phyloP scores from a whole-genome alignment of 2,888 invertebrate species.

The Pinctada fucata region DNA sequence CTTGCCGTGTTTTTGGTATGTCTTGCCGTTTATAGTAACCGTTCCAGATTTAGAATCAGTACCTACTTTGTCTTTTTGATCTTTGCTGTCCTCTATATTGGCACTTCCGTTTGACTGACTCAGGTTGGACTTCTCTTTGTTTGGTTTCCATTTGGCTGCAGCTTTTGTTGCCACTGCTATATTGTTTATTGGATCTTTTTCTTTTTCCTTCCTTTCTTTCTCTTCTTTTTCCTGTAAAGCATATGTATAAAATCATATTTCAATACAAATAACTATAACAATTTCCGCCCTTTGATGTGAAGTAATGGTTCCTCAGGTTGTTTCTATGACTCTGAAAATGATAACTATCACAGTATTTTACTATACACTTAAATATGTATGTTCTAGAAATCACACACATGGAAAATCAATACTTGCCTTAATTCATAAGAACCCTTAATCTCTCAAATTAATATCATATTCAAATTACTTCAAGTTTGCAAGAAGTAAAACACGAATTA shows the following conservation, averaged over 20 bases:
- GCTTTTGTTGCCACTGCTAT: constrained; percentile 39
- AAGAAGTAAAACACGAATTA: too few species aligned
- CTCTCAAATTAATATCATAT: too few species aligned
- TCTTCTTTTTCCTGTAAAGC: constrained; percentile 62
- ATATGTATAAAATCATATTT: constrained; percentile 11
- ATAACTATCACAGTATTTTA: too few species aligned
- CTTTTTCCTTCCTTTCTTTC: constrained; percentile 41
- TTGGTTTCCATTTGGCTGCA: constrained; percentile 30
- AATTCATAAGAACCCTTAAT: too few species aligned
- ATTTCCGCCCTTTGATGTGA: too few species aligned
- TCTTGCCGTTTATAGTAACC: constrained; percentile 30
- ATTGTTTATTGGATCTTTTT: constrained; percentile 44
- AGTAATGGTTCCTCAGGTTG: too few species aligned
- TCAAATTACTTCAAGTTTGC: too few species aligned
- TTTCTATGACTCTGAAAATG: too few species aligned
- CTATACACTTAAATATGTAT: too few species aligned
- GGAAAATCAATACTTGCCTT: too few species aligned
- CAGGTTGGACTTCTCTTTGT: constrained; percentile 2
- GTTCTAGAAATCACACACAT: too few species aligned
- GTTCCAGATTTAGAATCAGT: constrained; percentile 28
- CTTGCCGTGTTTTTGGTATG: constrained; percentile 36
- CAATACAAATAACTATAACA: too few species aligned
- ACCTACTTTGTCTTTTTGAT: constrained; percentile 27
- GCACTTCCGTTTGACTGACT: constrained; percentile 14
- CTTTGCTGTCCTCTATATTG: constrained; percentile 14